A percentile compares a stretch with the other conserved stretches of the same genome.
These are phyloP conservation scores for Crypturellus undulatus DNA, from an alignment of 2,113 vertebrate species.

Conservation along the genomic window DNA sequence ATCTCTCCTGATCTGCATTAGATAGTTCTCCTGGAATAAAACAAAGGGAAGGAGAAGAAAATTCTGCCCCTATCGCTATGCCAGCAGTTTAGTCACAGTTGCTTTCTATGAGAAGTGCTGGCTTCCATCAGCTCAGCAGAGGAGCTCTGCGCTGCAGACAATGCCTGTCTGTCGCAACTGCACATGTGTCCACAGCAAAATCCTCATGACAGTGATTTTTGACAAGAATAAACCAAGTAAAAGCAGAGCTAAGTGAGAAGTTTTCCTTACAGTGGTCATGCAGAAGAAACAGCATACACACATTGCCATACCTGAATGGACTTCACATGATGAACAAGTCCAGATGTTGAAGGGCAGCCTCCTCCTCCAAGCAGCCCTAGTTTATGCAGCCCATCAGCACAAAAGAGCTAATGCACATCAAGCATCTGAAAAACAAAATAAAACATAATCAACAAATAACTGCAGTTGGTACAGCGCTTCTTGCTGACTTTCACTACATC, in stretches of 20 bases:
- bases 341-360: not conserved
- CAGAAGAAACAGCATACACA: not conserved
- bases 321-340: not conserved
- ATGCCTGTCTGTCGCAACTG: not conserved
- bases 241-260: not conserved
- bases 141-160: not conserved
- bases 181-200: rapidly evolving
- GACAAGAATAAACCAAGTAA: not conserved
- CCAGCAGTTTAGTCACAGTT: not conserved
- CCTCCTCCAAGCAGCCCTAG: not conserved
- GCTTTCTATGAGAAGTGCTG: not conserved
- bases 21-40: not conserved
- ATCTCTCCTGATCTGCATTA: not conserved
- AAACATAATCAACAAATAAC: not conserved
- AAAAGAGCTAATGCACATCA: not conserved
- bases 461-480: not conserved
- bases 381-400: not conserved
- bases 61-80: not conserved
- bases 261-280: not conserved
- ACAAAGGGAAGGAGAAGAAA: not conserved
- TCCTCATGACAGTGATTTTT: not conserved
- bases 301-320: not conserved
- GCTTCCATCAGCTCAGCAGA: not conserved
- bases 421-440: not conserved
- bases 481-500: not conserved